phyloP scores from a whole-genome alignment of 2,797 vertebrate species.

The Enteromius treurensis region DNA sequence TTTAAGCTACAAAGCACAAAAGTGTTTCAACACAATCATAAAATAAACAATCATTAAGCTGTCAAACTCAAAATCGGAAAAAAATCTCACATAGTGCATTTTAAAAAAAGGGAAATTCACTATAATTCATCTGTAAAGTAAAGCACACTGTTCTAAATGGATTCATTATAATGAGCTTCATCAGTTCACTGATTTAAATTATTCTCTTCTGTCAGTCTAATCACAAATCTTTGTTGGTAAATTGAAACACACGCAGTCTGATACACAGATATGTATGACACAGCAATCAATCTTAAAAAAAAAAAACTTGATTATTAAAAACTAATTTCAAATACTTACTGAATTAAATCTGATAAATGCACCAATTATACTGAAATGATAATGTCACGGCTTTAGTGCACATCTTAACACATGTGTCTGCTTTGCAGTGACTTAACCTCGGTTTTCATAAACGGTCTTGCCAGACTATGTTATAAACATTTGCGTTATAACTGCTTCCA shows the following conservation, averaged over 20 bases:
- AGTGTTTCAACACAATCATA: too few relatives aligned
- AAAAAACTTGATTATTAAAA: neutral
- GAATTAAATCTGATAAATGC: constrained; percentile 2
- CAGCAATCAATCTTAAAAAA: neutral
- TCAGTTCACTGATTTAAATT: neutral
- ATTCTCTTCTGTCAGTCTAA: neutral
- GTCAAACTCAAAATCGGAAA: too few relatives aligned
- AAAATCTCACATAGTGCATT: too few relatives aligned
- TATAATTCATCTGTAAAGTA: neutral
- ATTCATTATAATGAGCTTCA: neutral
- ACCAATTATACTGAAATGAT: neutral
- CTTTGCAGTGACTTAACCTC: neutral
- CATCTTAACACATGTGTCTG: neutral
- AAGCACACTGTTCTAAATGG: neutral
- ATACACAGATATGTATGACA: neutral
- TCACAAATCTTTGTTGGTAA: neutral
- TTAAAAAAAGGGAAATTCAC: neutral
- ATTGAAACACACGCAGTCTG: neutral
- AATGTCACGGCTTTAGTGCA: neutral
- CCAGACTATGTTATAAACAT: neutral
- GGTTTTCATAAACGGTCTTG: neutral
- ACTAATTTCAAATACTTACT: neutral
- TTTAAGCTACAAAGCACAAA: too few relatives aligned
- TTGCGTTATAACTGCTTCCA: neutral
- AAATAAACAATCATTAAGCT: too few relatives aligned